Evolutionary conservation across 2,888 invertebrate genomes (phyloP), one percentile per base, ranked within the genome.

Genomic region (Athalia cordata): DNA sequence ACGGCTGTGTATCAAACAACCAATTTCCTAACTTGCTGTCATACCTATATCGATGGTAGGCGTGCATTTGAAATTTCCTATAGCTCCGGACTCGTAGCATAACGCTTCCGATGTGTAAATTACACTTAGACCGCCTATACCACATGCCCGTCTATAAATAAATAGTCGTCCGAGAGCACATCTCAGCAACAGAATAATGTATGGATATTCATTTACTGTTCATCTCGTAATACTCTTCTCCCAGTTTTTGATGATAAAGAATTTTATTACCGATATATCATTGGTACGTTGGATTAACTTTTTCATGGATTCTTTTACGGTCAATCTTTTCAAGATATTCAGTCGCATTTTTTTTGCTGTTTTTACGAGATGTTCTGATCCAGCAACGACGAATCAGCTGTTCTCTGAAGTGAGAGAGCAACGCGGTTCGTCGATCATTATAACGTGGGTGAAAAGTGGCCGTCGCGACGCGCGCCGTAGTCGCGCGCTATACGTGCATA

Each of bases 1-100:
- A 9, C 52, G n/a, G 68, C 68, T 29, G 68, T 52, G 43, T 55
- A 68, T 68, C 68, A 68, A 68, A 68, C 29, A 43, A 52, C 50
- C 29, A 55, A 68, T 68, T 68, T 55, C 68, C 68, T n/a, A 68
- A 68, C 55, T 68, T n/a, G 9, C 11, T 68, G 55, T 52, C 52
- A 43, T 64, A 11, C 43, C 4, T 52, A 9, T 68, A 68, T 68
- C 11, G 52, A 55, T 15, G 43, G 68, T 68, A 68, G 68, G 68
- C 68, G 55, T 68, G 68, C 68, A 68, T 68, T 68, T 55, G 7
- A 68, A 55, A 43, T 68, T 43, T n/a, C n/a, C 11, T 43, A 50
- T 11, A 8, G 15, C 11, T 8, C 15, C 50, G 50, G 67, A 49
- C 50, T 50, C 50, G 50, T 6, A 52, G 11, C 13, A 29, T 29